Base-by-base conservation (phyloP, 2,113 vertebrate genomes). In the Stegastes partitus region DNA sequence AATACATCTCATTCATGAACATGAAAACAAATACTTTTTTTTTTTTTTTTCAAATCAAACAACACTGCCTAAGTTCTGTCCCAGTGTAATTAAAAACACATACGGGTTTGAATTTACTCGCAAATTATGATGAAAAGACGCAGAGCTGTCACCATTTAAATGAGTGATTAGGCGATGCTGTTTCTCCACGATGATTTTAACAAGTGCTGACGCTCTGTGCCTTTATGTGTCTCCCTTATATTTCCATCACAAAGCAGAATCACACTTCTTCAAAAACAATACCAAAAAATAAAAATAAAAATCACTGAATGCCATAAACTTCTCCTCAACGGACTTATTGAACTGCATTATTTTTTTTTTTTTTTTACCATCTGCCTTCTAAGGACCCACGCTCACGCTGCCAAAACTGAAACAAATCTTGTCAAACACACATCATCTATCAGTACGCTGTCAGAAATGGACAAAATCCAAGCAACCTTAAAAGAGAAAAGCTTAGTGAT, bases 1-100 rank as follows among this genome's bases (percentile, higher is more conserved):
- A 86, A 81, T 79, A 88, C 83, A 89, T 85, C 80, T 89, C 77
- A 81, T 84, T 84, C 81, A 92, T 84, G 37, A 84, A 88, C 79
- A 89, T 65, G 7, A 73, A 70, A 85, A 69, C 64, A 76, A 87
- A 88, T 79, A 76, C 70, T 84, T 34, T 34, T n/a, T n/a, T n/a
- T n/a, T n/a, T n/a, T n/a, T n/a, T n/a, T n/a, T 84, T 80, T 45
- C 16, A 80, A 77, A 83, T 74, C 72, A 88, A 85, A 84, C 79
- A 87, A 57, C 66, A 73, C 68, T 77, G 55, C 77, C 66, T 71
- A 61, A 56, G 45, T 74, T 83, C 74, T 87, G 76, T 79, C 86
- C 78, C 81, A 86, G 84, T 86, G 81, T 92, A 82, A 69, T 71
- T 56, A 28, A 76, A 77, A 81, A 87, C 69, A 90, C 74, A 79